phyloP scores from a whole-genome alignment of 2,797 vertebrate genomes.

The Artibeus lituratus region DNA sequence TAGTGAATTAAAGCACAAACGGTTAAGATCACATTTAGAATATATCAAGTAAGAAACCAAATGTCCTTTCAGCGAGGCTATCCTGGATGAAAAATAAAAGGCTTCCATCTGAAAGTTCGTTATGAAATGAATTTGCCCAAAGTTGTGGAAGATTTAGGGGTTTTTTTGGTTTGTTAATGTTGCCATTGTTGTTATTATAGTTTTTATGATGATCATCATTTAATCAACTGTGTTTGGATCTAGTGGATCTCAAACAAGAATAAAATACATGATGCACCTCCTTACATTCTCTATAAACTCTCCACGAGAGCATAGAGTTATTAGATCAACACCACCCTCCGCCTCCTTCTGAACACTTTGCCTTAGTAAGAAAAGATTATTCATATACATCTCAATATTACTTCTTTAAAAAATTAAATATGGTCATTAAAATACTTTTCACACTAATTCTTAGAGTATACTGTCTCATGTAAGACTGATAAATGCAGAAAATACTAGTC shows the following conservation, averaged over 20 bases:
- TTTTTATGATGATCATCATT: neutral
- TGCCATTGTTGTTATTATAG: neutral
- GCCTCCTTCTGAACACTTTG: neutral
- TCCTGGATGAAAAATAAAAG: neutral
- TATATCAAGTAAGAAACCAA: slow-evolving; percentile 41
- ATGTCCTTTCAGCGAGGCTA: neutral
- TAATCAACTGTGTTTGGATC: neutral
- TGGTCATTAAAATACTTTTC: neutral
- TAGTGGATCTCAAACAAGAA: neutral
- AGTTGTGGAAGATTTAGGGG: neutral
- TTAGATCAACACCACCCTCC: neutral
- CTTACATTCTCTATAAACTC: neutral
- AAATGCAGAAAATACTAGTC: neutral
- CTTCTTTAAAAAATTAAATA: neutral
- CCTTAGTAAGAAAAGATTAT: neutral
- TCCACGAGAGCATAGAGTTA: neutral
- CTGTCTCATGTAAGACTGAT: neutral
- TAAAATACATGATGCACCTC: neutral
- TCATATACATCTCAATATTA: neutral
- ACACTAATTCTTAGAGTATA: neutral
- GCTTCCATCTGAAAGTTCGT: neutral
- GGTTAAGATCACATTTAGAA: slow-evolving; percentile 54
- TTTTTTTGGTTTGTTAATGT: neutral
- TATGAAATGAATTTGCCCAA: neutral
- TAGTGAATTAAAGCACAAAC: slow-evolving; percentile 51